These are phyloP conservation scores for Synanthedon formicaeformis DNA, from an alignment of 2,888 invertebrate genomes.

Conservation along the genomic window DNA sequence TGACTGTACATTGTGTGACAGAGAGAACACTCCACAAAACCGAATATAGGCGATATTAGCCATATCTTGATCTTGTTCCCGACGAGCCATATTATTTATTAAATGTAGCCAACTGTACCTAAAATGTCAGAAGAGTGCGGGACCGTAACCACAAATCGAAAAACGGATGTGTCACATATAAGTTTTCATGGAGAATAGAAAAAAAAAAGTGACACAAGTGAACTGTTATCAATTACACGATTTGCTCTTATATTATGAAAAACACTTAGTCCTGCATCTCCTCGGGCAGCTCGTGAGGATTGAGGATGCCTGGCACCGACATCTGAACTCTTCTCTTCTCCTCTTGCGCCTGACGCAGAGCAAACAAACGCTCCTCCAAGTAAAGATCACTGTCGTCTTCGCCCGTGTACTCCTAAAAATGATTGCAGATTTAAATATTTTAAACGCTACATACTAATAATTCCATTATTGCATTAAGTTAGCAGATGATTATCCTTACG, in stretches of 20 bases:
- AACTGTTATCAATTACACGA: constrained; percentile 22
- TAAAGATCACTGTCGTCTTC: constrained; percentile 98
- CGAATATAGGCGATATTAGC: no score
- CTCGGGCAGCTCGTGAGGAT: constrained; percentile 95
- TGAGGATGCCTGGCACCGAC: constrained; percentile 95
- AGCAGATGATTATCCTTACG: no score
- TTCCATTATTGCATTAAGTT: no score
- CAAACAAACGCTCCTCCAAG: constrained; percentile 94
- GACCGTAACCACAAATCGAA: neutral
- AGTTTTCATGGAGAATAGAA: neutral
- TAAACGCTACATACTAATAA: no score
- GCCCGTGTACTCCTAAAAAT: constrained; percentile 93
- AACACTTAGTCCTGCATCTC: constrained; percentile 88
- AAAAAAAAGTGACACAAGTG: constrained; percentile 11
- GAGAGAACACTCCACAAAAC: no score
- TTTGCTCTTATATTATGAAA: constrained; percentile 7
- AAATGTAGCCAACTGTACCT: no score
- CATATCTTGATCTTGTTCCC: no score
- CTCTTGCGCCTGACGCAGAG: constrained; percentile 89
- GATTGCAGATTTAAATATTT: no score
- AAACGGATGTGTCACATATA: neutral
- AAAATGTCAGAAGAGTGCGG: no score
- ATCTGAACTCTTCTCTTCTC: constrained; percentile 94
- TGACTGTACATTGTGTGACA: no score
- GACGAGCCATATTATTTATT: no score